phyloP scores from a whole-genome alignment of 1,140 invertebrate species.

The Cydia strobilella region DNA sequence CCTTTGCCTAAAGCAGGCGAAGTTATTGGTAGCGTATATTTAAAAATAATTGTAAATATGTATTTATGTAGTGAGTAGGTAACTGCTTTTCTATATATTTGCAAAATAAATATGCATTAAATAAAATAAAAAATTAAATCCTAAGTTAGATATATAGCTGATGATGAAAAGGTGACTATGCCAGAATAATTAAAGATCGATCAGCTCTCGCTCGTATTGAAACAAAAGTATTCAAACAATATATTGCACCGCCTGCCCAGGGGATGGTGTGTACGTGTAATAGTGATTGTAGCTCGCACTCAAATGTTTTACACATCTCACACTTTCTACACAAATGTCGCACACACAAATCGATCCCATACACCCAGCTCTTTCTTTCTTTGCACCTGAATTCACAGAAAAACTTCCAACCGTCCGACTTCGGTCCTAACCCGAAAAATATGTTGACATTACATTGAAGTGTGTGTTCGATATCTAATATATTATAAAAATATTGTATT shows the following conservation, averaged over 20 bases:
- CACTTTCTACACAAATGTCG: not conserved
- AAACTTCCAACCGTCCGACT: not conserved
- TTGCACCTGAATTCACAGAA: not conserved
- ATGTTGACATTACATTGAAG: not conserved
- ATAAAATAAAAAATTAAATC: not conserved
- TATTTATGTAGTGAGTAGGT: not conserved
- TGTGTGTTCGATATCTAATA: not conserved
- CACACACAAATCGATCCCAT: not conserved
- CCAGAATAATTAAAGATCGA: not conserved
- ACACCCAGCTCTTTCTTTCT: not conserved
- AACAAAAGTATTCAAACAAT: not conserved
- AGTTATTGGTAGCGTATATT: not conserved
- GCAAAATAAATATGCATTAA: not conserved
- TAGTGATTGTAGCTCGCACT: not conserved
- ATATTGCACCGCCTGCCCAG: not conserved
- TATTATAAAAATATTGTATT: slow-evolving; percentile 6
- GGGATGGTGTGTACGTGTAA: not conserved
- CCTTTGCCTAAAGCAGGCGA: not conserved
- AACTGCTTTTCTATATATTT: not conserved
- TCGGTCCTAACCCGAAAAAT: not conserved
- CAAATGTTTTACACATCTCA: not conserved
- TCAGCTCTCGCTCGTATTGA: slow-evolving; percentile 1
- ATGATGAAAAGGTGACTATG: too few relatives aligned
- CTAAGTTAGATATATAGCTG: too few relatives aligned
- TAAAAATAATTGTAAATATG: not conserved